Evolutionary conservation across 2,888 invertebrate genomes (phyloP).

Genomic region (Agriopis leucophaearia): DNA sequence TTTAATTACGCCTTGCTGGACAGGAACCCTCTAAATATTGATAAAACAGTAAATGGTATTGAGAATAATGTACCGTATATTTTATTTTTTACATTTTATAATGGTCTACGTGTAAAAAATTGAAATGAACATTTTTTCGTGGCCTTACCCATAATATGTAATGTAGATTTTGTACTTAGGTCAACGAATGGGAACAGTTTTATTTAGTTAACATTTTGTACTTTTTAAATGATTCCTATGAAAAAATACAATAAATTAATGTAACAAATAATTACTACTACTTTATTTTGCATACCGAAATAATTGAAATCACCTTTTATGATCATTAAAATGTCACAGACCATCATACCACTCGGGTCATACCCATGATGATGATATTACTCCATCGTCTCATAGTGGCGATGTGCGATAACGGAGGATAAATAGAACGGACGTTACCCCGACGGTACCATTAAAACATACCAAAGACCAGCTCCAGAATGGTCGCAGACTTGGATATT

Average conservation of each 20-base stretch:
- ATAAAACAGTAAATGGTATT: no score
- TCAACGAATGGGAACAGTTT: slow-evolving; percentile 42
- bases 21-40: no score
- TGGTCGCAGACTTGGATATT: background rate
- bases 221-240: slow-evolving; percentile 45
- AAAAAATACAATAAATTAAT: slow-evolving; percentile 46
- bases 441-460: background rate
- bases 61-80: no score
- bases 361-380: background rate
- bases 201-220: slow-evolving; percentile 47
- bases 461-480: no score
- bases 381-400: background rate
- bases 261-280: slow-evolving; percentile 28
- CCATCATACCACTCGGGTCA: background rate
- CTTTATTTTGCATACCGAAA: slow-evolving; percentile 7
- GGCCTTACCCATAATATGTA: no score
- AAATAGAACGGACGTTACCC: background rate
- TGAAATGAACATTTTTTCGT: no score
- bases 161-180: slow-evolving; percentile 31
- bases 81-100: no score
- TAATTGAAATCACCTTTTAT: background rate
- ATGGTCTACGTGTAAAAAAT: no score
- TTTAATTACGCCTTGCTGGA: no score
- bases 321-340: background rate
- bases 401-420: background rate